These are phyloP conservation scores for Psittacula echo DNA, from an alignment of 2,797 vertebrate species.

Conservation along the genomic window DNA sequence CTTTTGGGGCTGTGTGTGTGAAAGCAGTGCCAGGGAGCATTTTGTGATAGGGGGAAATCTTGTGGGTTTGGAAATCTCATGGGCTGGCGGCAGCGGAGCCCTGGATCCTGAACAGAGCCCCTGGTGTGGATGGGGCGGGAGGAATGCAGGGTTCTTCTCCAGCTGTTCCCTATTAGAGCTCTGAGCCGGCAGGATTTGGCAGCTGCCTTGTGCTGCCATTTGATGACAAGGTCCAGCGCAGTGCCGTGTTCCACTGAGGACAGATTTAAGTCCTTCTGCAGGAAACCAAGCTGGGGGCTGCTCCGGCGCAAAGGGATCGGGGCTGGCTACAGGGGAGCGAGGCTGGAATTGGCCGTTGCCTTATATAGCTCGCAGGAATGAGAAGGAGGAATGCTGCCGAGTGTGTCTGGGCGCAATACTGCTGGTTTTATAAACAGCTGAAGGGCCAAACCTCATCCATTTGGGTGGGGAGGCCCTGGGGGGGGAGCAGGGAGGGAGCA, in stretches of 20 bases:
- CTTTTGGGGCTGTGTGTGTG: background rate
- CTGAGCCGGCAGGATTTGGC: constrained; percentile 67
- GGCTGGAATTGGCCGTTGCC: constrained; percentile 73
- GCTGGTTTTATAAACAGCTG: constrained; percentile 67
- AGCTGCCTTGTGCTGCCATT: constrained; percentile 74
- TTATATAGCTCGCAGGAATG: constrained; percentile 70
- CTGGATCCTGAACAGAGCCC: constrained; percentile 72
- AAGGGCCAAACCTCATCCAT: constrained; percentile 38
- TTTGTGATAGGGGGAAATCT: constrained; percentile 56
- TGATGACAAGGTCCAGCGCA: constrained; percentile 68
- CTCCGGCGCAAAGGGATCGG: background rate
- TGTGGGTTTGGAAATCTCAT: constrained; percentile 51
- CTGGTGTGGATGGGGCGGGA: constrained; percentile 73
- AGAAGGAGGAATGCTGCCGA: constrained; percentile 41
- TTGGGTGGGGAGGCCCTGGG: constrained; percentile 38
- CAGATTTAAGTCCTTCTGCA: constrained; percentile 28
- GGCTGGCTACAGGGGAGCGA: background rate
- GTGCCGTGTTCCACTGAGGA: background rate
- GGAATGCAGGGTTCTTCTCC: constrained; percentile 76
- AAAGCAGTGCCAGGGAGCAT: background rate
- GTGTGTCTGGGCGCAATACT: background rate
- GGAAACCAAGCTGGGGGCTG: constrained; percentile 6
- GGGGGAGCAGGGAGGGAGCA: background rate
- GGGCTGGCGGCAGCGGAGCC: constrained; percentile 62
- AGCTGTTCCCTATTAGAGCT: constrained; percentile 78